Evolutionary conservation across 35 echinoderm and acorn worm species (phyloP), one percentile per base, ranked within the genome.

Genomic region (Chiridota heheva): DNA sequence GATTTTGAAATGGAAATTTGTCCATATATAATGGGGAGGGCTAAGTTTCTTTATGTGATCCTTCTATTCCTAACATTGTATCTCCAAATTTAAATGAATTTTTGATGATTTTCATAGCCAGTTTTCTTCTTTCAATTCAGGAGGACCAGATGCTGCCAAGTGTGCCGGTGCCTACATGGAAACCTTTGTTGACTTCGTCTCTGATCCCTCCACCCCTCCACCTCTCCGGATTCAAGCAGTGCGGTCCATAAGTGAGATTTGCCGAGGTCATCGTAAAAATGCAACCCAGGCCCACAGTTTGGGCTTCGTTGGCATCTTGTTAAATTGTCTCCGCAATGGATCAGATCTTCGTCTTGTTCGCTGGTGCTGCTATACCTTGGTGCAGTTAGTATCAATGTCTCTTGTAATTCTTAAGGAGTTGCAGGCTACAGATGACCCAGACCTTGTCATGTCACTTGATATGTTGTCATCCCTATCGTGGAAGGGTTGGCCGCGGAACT

Each of bases 401-500:
- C 36, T 92, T 10, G 42, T 37, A 6, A 67, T 81, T 1, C 44
- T 86, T 1, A 58, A 40, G 26, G 26, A 22, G 13, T 39, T 92
- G 3, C 74, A 80, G 60, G 39, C 81, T 7, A 24, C 49, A 1
- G 72, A 42, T 2, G 62, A 77, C 28, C 61, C 61, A 29, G 73
- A 69, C 16, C 46, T 76, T 1, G 63, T 82, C 32, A 60, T 82
- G 10, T 24, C 48, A 5, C 72, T 98, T 0, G 44, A 63, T 16
- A 49, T 88, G 13, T 41, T 92, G 6, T 65, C 77, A 30, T 40
- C 57, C 13, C 42, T 73, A 30, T 98, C 95, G 1, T 98, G 95
- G 95, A 84, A 86, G 22, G 84, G 83, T 12, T 98, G 95, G 95
- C 89, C 89, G 0, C 70, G 67, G 20, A 98, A 98, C 69, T 91